Conservation (phyloP, 2,113 vertebrate species). For the Microcebus ravelobensis region DNA sequence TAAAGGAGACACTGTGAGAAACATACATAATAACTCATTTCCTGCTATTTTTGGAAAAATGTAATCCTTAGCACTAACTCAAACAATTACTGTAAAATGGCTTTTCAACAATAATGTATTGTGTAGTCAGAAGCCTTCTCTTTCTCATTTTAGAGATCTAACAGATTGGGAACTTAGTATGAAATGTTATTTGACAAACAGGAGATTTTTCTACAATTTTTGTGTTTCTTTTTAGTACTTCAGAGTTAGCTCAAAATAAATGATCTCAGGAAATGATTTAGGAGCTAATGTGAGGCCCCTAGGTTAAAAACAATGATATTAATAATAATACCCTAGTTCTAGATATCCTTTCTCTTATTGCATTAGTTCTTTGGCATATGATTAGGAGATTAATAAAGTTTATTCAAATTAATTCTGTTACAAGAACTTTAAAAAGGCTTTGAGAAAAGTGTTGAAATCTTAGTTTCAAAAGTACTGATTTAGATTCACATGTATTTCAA, state of each 20-base stretch:
- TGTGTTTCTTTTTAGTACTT: not conserved
- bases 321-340: not conserved
- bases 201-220: not conserved
- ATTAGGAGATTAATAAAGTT: constrained; percentile 31
- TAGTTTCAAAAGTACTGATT: not conserved
- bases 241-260: constrained; percentile 30
- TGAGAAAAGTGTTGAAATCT: not conserved
- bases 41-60: not conserved
- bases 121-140: not conserved
- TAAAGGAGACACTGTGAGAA: not conserved
- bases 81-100: not conserved
- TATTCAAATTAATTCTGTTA: not conserved
- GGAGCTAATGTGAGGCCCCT: not conserved
- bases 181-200: not conserved
- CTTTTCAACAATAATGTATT: not conserved
- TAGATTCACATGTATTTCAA: not conserved
- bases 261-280: not conserved
- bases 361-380: not conserved
- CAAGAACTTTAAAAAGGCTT: constrained; percentile 1
- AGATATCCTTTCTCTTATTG: not conserved
- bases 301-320: not conserved
- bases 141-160: not conserved
- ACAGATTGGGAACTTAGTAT: not conserved
- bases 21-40: not conserved
- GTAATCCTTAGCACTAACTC: not conserved